A percentile compares a stretch with the other conserved stretches of the same genome.
Conservation (phyloP, 1,140 invertebrate species). For the Bombyx mandarina region DNA sequence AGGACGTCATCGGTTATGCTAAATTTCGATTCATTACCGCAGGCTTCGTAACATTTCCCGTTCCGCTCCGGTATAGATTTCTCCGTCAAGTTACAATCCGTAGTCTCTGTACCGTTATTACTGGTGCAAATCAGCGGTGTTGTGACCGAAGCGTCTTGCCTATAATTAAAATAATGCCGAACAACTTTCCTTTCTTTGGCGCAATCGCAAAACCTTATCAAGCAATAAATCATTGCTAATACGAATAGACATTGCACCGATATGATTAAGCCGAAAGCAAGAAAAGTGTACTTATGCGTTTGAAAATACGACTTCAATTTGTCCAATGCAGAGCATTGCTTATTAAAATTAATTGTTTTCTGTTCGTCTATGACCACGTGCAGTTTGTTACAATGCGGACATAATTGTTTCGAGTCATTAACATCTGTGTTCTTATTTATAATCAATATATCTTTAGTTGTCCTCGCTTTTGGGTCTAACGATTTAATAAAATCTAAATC, state of each 20-base stretch:
- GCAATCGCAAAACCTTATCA: conserved; percentile 30
- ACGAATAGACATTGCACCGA: conserved; percentile 42
- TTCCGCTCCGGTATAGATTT: conserved; percentile 42
- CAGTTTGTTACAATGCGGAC: neutral
- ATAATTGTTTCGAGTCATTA: neutral
- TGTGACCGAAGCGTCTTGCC: conserved; percentile 46
- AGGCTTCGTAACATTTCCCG: conserved; percentile 50
- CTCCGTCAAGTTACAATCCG: conserved; percentile 36
- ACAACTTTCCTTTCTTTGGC: conserved; percentile 33
- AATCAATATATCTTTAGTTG: conserved; percentile 31
- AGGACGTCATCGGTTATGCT: conserved; percentile 57
- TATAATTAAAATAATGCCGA: conserved; percentile 39
- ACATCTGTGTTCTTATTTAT: conserved; percentile 11
- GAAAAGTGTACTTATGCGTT: conserved; percentile 24
- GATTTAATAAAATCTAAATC: conserved; percentile 37
- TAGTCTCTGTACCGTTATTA: conserved; percentile 47
- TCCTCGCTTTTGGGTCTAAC: conserved; percentile 15
- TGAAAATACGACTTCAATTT: conserved; percentile 15
- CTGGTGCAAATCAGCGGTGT: conserved; percentile 48
- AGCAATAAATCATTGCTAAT: conserved; percentile 33
- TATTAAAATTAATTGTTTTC: neutral
- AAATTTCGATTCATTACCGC: conserved; percentile 39
- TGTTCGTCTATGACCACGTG: neutral
- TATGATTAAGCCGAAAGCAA: conserved; percentile 27
- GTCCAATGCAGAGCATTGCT: neutral